phyloP scores from a whole-genome alignment of 2,113 vertebrate species.

The Eidolon helvum region DNA sequence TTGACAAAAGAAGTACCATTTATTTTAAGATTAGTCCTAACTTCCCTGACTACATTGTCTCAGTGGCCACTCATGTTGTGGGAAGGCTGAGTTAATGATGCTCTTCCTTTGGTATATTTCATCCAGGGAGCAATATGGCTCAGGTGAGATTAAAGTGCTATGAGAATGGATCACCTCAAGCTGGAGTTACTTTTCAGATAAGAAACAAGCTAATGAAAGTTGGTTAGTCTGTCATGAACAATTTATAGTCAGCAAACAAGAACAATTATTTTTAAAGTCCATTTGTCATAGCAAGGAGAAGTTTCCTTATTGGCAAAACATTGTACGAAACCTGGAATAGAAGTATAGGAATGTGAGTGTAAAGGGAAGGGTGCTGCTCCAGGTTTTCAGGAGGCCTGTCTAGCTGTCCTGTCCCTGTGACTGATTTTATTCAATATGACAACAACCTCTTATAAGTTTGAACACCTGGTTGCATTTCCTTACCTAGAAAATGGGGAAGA shows the following conservation, averaged over 20 bases:
- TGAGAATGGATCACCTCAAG: background rate
- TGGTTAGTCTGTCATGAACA: background rate
- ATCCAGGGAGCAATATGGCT: background rate
- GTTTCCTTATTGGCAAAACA: background rate
- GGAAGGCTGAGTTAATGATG: background rate
- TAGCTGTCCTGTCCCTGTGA: background rate
- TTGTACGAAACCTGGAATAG: background rate
- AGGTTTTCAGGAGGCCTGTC: background rate
- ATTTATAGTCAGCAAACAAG: constrained; percentile 30
- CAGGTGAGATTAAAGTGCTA: background rate
- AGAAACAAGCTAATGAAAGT: constrained; percentile 49
- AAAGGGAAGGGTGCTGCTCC: background rate
- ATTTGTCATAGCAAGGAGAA: background rate
- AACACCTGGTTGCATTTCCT: background rate
- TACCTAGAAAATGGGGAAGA: background rate
- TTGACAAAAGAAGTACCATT: background rate
- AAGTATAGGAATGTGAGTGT: background rate
- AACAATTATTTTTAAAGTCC: background rate
- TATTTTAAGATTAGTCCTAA: background rate
- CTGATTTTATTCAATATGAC: constrained; percentile 10
- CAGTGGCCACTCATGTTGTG: background rate
- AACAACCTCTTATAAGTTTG: background rate
- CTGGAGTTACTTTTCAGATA: constrained; percentile 33
- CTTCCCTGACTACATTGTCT: background rate
- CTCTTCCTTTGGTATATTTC: background rate